Base-by-base conservation (phyloP, 1,140 invertebrate species). In the Penaeus vannamei region DNA sequence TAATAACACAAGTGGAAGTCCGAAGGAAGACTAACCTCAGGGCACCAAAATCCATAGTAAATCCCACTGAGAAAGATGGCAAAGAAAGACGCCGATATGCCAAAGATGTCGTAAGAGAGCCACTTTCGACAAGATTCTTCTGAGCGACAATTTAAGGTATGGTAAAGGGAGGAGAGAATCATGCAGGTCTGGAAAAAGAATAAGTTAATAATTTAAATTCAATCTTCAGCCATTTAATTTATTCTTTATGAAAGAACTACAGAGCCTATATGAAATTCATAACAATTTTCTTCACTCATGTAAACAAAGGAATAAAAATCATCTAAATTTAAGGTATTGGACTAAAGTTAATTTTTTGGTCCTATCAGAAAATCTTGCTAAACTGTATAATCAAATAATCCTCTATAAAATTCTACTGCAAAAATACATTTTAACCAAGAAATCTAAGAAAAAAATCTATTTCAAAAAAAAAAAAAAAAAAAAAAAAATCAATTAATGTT, bases 41-140 rank as follows among this genome's bases (percentile, higher is more conserved):
- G 95, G 94, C 98, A 99, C 96, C 98, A 99, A 93, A 99, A 99
- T 2, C 97, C 98, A 93, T 98, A 99, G 93, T 99, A 98, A 91
- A 99, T 97, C 82, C 98, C 98, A 26, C 97, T 98, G 85, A 98
- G 96, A 93, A 99, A 99, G 92, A 99, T 98, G 36, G 97, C 98
- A 83, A 98, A 94, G 83, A 99, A 94, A 26, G 97, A 98, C 4
- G 98, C 94, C 29, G 97, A 97, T 76, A 99, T 98, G 22, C 98
- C 98, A 92, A 98, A 96, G 62, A 99, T 95, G 93, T 99, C 98
- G 91, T 97, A 96, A 82, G 96, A 96, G 12, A 99, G 94, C 94
- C 98, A 99, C 90, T 96, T 95, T 92, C 96, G 95, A 93, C 97
- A 98, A 91, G 97, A 96, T 91, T 95, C 94, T 93, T 98, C 97